A percentile compares a stretch with the other conserved stretches of the same genome.
Evolutionary conservation across 2,797 vertebrate genomes (phyloP).

Genomic region (Micropoecilia bifurca): DNA sequence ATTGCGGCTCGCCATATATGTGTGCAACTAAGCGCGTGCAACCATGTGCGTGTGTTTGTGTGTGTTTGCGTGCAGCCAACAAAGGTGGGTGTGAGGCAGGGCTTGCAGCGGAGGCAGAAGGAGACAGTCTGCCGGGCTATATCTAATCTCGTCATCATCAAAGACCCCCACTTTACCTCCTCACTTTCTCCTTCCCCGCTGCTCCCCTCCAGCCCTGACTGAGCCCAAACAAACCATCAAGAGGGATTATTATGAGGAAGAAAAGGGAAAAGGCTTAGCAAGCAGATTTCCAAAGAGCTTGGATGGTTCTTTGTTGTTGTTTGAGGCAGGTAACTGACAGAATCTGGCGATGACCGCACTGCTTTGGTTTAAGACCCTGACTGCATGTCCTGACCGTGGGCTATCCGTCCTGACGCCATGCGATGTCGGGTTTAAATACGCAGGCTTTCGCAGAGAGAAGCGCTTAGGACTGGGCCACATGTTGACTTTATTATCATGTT

Average conservation of each 20-base stretch:
- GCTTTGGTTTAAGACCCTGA: conserved; percentile 64
- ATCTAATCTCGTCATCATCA: conserved; percentile 93
- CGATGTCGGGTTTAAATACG: conserved; percentile 56
- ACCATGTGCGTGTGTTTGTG: conserved; percentile 16
- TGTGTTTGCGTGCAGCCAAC: conserved; percentile 17
- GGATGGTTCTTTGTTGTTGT: conserved; percentile 68
- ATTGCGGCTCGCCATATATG: conserved; percentile 47
- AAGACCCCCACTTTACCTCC: conserved; percentile 85
- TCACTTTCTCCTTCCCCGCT: conserved; percentile 80
- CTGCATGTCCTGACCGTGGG: conserved; percentile 63
- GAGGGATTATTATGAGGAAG: conserved; percentile 81
- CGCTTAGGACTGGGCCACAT: conserved; percentile 57
- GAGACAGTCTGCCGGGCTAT: conserved; percentile 98
- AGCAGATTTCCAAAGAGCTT: conserved; percentile 70
- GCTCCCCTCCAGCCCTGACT: conserved; percentile 69
- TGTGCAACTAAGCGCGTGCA: conserved; percentile 40
- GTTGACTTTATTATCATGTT: conserved; percentile 74
- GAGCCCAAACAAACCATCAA: conserved; percentile 82
- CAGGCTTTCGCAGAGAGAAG: conserved; percentile 56
- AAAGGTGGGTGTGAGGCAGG: conserved; percentile 54
- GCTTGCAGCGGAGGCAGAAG: conserved; percentile 73
- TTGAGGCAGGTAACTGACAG: conserved; percentile 77
- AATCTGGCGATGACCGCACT: conserved; percentile 67
- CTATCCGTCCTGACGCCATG: conserved; percentile 67
- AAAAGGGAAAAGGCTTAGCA: conserved; percentile 78